Conservation (phyloP, 2,888 invertebrate genomes). For the Dendrolimus houi region DNA sequence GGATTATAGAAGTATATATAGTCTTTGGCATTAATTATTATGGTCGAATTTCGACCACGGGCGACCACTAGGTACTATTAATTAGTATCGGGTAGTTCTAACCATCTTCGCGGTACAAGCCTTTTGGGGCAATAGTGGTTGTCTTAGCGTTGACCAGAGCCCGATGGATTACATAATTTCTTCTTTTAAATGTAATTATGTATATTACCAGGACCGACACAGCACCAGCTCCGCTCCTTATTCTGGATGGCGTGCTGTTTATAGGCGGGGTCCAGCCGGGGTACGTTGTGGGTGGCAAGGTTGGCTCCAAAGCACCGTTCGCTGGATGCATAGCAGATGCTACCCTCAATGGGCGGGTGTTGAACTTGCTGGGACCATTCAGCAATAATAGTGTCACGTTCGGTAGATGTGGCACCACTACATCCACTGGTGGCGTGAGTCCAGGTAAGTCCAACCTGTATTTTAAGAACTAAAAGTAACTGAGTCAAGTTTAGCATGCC, state of each 20-base stretch:
- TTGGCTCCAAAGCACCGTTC: conserved; percentile 80
- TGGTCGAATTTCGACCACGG: no score
- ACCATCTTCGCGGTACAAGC: no score
- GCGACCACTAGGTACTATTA: no score
- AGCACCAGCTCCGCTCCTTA: conserved; percentile 76
- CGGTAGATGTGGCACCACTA: conserved; percentile 43
- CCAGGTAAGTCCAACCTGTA: conserved; percentile 30
- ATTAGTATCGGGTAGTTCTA: no score
- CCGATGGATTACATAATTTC: no score
- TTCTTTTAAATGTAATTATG: no score
- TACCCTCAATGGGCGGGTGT: conserved; percentile 85
- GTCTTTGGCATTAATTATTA: no score
- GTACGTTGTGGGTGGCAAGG: conserved; percentile 69
- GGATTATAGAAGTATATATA: no score
- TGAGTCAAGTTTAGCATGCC: no score
- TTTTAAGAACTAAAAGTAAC: background rate
- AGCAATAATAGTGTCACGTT: conserved; percentile 45
- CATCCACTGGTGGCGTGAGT: conserved; percentile 48
- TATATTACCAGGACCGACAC: conserved; percentile 58
- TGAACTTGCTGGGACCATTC: conserved; percentile 50
- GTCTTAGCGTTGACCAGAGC: no score
- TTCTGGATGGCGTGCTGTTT: conserved; percentile 84
- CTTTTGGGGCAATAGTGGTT: no score
- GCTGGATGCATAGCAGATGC: conserved; percentile 96
- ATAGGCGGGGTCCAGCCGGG: conserved; percentile 89